Base-by-base conservation (phyloP, 2,113 vertebrate species). In the Melanerpes aurifrons region DNA sequence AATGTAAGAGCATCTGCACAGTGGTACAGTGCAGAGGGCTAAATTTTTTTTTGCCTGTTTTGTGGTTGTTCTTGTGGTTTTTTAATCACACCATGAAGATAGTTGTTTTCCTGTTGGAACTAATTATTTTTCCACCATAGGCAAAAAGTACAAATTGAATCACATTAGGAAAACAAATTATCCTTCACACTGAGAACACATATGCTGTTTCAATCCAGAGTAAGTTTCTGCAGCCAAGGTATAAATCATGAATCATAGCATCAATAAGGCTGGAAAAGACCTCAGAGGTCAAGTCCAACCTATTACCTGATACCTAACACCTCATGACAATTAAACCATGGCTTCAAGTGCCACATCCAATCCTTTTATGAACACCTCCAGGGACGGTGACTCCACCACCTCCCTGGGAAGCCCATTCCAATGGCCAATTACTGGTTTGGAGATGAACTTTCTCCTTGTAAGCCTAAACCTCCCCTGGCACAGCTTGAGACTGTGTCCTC, bases 151-250 rank as follows among this genome's bases (percentile, higher is more conserved):
- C 6, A 50, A 92, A 80, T 57, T 57, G 18, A 86, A 61, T 76
- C n/a, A 85, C 82, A 92, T 77, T 77, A 89, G 19, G 21, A 92
- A 94, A 90, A 95, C 37, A 74, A 94, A 75, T 56, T 72, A 83
- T 31, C 28, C 10, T 86, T 92, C 66, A 70, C 10, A 45, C 48
- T 45, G 20, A 90, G 76, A 90, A 90, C 25, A 68, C 9, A 57
- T 62, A 74, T 47, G 68, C 32, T 66, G 37, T 57, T 92, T 82
- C 40, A 74, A 66, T 76, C 37, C 28, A 83, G 12, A 93, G 37
- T 17, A 74, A 75, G 45, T 56, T 86, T 75, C 83, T 66, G 28
- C 54, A 90, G 45, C 12, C 53, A 58, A 75, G 24, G 53, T 57
- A 81, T 48, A 91, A 86, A 40, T 40, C 40, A 40, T 12, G 40